Base-by-base conservation (phyloP, 2,888 invertebrate species). In the Sarcophaga caerulescens region DNA sequence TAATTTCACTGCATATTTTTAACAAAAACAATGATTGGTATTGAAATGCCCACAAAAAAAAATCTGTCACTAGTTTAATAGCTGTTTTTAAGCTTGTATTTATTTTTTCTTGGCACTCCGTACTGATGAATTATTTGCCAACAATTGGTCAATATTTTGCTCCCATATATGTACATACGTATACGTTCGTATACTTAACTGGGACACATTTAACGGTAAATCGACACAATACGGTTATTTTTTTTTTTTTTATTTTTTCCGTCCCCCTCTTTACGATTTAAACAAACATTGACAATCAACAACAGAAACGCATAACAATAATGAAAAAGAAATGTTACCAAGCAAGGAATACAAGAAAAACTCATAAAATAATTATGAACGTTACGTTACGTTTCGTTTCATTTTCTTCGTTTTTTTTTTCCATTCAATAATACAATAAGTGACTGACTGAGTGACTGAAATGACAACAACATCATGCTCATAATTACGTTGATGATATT, bases 401-500 rank as follows among this genome's bases (percentile, higher is more conserved):
- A 14, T 17, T 52, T 52, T 52, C 52, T 52, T 35, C 35, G 8
- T 35, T 35, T 52, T 47, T 12, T 47, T 11, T 17, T 1, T 52
- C 5, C 10, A 52, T 14, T 14, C 52, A 52, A 52, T 52, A 52
- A 52, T 52, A 52, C 12, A 52, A 35, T 14, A 52, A 52, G 1
- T 52, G 52, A 52, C 17, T 52, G 52, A 17, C 0, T 52, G 52
- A 14, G 14, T 52, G 52, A 52, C 4, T 52, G 12, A 14, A 52
- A 77, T 25, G 69, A 60, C 80, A 83, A 76, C 73, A 85, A 83
- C 81, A 75, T 45, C 23, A 45, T 8, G 57, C 19, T n/a, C 62
- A 23, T 52, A 44, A 60, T 77, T 44, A 65, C 78, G 45, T 47
- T 71, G 75, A 23, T 76, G 80, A 70, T 85, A 71, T 73, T 63